Evolutionary conservation across 2,888 invertebrate species (phyloP), one percentile per base, ranked within the genome.

Genomic region (Dynastes tityus): DNA sequence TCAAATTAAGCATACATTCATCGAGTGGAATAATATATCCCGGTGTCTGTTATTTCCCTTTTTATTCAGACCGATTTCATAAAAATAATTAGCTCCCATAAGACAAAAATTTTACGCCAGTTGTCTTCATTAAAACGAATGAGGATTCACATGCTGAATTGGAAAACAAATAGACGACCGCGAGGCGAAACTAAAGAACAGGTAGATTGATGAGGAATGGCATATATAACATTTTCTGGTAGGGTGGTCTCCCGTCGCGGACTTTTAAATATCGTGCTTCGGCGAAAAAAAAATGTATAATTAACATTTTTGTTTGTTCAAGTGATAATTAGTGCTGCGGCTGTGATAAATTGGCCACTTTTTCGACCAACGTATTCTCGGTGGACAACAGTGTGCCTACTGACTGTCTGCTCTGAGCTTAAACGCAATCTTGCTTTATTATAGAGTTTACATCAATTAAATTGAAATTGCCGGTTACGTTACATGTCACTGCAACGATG

Each of bases 151-250:
- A 73, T 78, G 78, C 53, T 53, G 63, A 76, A 78, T 65, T 29
- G 58, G 16, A 64, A 74, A 70, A 76, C 51, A 77, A 68, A 58
- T 68, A 61, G 76, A 58, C 68, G 55, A 77, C 61, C 45, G 58
- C 53, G 65, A 74, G 32, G 45, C 64, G 78, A 37, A 58, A 65
- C 73, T 78, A 74, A 78, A 63, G 61, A 40, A 74, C 78, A 78
- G 78, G 78, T 78, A 78, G 78, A 79, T 77, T 77, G 79, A 77
- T 79, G 79, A 68, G 79, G 77, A 79, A 68, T 79, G 76, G 77
- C 77, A 77, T 73, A 77, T 77, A 79, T 79, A 77, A 79, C 75
- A 79, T 74, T 77, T 71, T 74, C 79, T 73, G 74, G 45, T 74
- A 74, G 76, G 79, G 79, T 79, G 79, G 79, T 77, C 79, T 40